Evolutionary conservation across 2,888 invertebrate species (phyloP).

Genomic region (Eupithecia vulgata): DNA sequence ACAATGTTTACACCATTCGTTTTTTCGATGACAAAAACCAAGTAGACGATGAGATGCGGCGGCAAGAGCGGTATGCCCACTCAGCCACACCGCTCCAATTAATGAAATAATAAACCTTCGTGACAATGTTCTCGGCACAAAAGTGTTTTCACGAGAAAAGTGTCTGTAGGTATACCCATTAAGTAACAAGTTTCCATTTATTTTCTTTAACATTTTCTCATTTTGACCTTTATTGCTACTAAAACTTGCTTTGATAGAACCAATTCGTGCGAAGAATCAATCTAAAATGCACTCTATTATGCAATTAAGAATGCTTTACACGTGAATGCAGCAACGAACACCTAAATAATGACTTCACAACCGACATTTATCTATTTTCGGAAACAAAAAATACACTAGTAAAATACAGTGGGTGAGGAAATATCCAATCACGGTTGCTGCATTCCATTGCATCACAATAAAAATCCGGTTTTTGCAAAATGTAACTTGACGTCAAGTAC

Average conservation of each 20-base stretch:
- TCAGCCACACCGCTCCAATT: constrained; percentile 53
- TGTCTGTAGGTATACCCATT: not conserved
- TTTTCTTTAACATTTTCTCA: constrained; percentile 3
- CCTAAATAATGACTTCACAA: constrained; percentile 15
- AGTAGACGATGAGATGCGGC: constrained; percentile 35
- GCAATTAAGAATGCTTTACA: constrained; percentile 15
- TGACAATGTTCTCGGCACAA: constrained; percentile 42
- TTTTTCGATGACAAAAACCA: constrained; percentile 51
- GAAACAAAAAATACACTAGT: constrained; percentile 31
- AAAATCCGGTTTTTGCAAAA: constrained; percentile 41
- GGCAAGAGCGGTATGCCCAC: constrained; percentile 29
- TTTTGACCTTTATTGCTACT: constrained; percentile 12
- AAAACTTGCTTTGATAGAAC: constrained; percentile 7
- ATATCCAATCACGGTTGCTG: constrained; percentile 37
- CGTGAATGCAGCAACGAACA: constrained; percentile 6
- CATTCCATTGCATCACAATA: constrained; percentile 41
- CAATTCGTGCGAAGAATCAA: constrained; percentile 11
- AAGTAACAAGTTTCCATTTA: not conserved
- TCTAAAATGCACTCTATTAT: constrained; percentile 16
- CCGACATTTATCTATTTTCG: constrained; percentile 17
- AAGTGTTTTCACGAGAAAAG: constrained; percentile 23
- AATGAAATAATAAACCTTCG: constrained; percentile 58
- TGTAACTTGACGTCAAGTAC: constrained; percentile 48
- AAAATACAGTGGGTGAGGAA: constrained; percentile 35
- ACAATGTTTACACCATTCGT: constrained; percentile 46